A percentile compares a stretch with the other conserved stretches of the same genome.
Evolutionary conservation across 2,797 vertebrate genomes (phyloP).

Genomic region (Enteromius paludinosus): DNA sequence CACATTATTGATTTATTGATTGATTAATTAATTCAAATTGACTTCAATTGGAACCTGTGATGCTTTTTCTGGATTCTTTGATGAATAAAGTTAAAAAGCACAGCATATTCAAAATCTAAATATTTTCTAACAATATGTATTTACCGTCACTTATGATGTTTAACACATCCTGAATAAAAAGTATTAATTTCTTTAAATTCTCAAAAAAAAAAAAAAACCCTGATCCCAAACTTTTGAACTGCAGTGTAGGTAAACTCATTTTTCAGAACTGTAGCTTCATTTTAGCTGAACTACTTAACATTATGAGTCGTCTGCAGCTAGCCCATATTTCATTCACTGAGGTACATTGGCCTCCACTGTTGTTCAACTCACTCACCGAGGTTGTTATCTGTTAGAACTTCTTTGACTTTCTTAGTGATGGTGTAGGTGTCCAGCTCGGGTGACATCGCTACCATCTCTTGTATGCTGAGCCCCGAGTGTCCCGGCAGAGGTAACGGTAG

Average conservation of each 20-base stretch:
- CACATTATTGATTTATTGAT: too few species aligned
- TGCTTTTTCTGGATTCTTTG: too few species aligned
- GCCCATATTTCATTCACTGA: background rate
- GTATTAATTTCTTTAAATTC: background rate
- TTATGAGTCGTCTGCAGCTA: background rate
- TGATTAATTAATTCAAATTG: too few species aligned
- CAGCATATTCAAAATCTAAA: too few species aligned
- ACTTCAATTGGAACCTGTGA: too few species aligned
- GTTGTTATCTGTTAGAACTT: constrained; percentile 91
- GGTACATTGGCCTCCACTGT: background rate
- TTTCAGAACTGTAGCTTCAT: background rate
- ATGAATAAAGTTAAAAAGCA: too few species aligned
- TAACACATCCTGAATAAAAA: background rate
- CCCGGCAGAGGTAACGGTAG: constrained; percentile 82
- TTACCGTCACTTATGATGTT: too few species aligned
- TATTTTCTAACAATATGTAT: too few species aligned
- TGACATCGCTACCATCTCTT: constrained; percentile 87
- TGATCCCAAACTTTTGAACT: background rate
- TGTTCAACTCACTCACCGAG: constrained; percentile 77
- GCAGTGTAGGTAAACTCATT: background rate
- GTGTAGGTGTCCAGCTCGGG: constrained; percentile 89
- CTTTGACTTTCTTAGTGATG: constrained; percentile 91
- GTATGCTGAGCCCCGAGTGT: constrained; percentile 86
- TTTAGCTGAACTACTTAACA: background rate
- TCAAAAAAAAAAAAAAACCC: too few species aligned